A percentile compares a stretch with the other conserved stretches of the same genome.
Conservation (phyloP, 2,888 invertebrate genomes). For the Nephrotoma guestfalica region DNA sequence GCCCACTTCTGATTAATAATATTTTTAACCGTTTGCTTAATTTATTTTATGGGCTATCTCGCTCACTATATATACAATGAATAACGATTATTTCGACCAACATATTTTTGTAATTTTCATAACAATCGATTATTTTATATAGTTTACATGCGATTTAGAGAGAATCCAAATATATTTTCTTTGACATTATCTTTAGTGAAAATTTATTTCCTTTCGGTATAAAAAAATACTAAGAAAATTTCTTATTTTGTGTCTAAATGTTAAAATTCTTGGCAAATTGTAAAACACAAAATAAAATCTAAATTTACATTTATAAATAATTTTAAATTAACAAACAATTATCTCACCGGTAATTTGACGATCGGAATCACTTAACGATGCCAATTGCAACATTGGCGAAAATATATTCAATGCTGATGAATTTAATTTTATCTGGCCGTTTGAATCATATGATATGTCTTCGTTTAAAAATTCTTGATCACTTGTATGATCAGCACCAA, state of each 20-base stretch:
- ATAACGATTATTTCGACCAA: background rate
- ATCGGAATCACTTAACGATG: conserved; percentile 14
- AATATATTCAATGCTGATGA: conserved; percentile 7
- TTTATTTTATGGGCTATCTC: background rate
- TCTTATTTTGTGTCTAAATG: conserved; percentile 6
- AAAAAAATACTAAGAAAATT: background rate
- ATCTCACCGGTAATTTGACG: conserved; percentile 15
- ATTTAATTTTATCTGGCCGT: background rate
- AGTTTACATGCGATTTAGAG: background rate
- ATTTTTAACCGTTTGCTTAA: background rate
- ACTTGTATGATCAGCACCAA: background rate
- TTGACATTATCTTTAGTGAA: background rate
- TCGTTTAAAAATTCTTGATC: background rate
- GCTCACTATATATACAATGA: background rate
- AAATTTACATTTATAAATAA: conserved; percentile 5
- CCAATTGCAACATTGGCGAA: conserved; percentile 15
- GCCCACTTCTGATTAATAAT: background rate
- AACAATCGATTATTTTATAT: background rate
- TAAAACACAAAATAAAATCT: background rate
- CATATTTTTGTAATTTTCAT: background rate
- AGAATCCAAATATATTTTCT: background rate
- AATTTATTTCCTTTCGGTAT: background rate
- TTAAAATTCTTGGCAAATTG: conserved; percentile 10
- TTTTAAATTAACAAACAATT: background rate
- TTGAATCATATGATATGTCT: background rate